Base-by-base conservation (phyloP, 1,140 invertebrate species). In the Heliconius hewitsoni region DNA sequence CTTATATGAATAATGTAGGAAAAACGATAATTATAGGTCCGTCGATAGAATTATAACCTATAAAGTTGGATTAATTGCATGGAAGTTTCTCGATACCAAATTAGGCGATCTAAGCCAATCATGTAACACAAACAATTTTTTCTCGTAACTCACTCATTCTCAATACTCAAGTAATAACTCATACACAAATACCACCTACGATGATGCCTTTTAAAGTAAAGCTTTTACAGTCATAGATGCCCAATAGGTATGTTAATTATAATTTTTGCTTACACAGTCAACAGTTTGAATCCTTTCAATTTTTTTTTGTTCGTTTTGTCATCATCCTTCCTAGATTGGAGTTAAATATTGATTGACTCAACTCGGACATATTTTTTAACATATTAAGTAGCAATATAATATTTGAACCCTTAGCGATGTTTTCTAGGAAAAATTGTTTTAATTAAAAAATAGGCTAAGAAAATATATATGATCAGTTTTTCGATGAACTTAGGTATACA, bases 111-210 rank as follows among this genome's bases (percentile, higher is more conserved):
- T 73, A 80, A 73, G 73, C 60, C 57, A 37, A 66, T 74, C 30
- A 70, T 72, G 72, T 77, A 73, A 73, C 19, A 74, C 42, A 71
- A 71, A 19, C 39, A 57, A 76, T 81, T 80, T 80, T 74, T 78
- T 66, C 76, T 74, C 60, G 27, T 66, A 66, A 27, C 60, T 66
- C 60, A 30, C 11, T 66, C 60, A 66, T 66, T 66, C 27, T 30
- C 11, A 66, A 66, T 66, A 23, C 27, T 66, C 4, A 72, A 83
- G 78, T 81, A 74, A 84, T 85, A 86, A 84, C 81, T 86, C 81
- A 85, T 83, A 76, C 74, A 83, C 72, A 57, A 71, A 72, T 80
- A 76, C 85, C 87, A 85, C 85, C 87, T 82, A 88, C 85, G 83
- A 82, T 30, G 82, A 46, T 37, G 23, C 71, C 87, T 78, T 87